Base-by-base conservation (phyloP, 2,888 invertebrate genomes). In the Suillia variegata region DNA sequence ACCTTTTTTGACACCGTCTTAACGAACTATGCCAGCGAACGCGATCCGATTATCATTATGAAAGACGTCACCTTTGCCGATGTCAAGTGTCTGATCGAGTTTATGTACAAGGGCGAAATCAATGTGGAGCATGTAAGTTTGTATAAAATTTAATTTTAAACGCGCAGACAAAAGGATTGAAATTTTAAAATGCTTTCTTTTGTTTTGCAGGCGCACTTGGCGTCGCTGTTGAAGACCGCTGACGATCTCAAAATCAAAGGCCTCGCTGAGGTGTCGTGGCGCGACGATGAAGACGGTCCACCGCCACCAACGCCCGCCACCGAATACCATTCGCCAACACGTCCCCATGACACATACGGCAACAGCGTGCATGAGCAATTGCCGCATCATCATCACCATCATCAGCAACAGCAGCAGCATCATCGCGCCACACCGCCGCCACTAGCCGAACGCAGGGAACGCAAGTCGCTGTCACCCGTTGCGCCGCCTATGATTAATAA, bases 71-170 rank as follows among this genome's bases (percentile, higher is more conserved):
- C 93, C 79, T 95, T 93, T 77, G 89, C 92, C 67, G 95, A 96
- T 83, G 88, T 96, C 73, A 90, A 90, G 81, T 93, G 94, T 63
- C 86, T 96, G 67, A 91, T 96, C 57, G 93, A 94, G 81, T 96
- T 95, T 80, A 96, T 96, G 95, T 96, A 96, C 83, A 93, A 93
- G 76, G 96, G 96, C 66, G 96, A 96, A 85, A 95, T 96, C 82
- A 94, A 94, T 83, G 94, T 96, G 60, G 93, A 94, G 77, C 94
- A 94, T 84, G 94, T 94, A 82, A 89, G 91, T 88, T 18, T n/a
- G 5, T 24, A 54, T 26, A 4, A 58, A n/a, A 2, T 5, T 6
- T 38, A 17, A 45, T 45, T 24, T 47, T 31, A 24, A 54, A 38
- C n/a, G n/a, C n/a, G n/a, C n/a, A n/a, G n/a, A n/a, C n/a, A n/a